These are phyloP conservation scores for Platypus cylindrus DNA, from an alignment of 2,888 invertebrate genomes.

Conservation along the genomic window DNA sequence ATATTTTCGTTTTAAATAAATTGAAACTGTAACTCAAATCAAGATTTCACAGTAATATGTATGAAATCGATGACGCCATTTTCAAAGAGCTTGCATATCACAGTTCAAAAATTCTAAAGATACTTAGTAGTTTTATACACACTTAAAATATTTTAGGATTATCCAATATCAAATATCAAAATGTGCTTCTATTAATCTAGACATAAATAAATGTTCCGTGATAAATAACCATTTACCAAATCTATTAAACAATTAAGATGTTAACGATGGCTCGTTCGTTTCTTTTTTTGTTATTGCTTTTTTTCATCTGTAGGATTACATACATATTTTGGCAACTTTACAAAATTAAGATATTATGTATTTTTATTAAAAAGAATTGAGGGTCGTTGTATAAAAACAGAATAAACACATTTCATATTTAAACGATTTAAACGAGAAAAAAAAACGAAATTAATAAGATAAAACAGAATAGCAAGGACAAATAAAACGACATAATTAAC, in stretches of 20 bases:
- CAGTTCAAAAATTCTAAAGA: too few species aligned
- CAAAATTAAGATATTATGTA: conserved; percentile 11
- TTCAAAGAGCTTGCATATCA: too few species aligned
- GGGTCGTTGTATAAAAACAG: conserved; percentile 3
- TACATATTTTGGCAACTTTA: conserved; percentile 9
- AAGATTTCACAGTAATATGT: too few species aligned
- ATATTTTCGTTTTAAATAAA: too few species aligned
- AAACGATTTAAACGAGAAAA: too few species aligned
- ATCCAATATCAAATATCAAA: conserved; percentile 7
- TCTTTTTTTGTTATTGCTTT: too few species aligned
- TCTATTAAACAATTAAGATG: conserved; percentile 14
- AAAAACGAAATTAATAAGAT: too few species aligned
- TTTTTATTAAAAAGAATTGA: not conserved
- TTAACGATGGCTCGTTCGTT: conserved; percentile 11
- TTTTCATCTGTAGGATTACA: too few species aligned
- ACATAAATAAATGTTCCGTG: conserved; percentile 15
- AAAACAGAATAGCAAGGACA: too few species aligned
- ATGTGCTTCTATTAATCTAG: conserved; percentile 11
- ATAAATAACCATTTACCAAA: conserved; percentile 15
- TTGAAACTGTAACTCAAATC: too few species aligned
- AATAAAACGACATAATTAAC: too few species aligned
- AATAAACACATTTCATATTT: not conserved
- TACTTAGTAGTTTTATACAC: conserved; percentile 7
- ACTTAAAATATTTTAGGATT: conserved; percentile 9
- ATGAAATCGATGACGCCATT: too few species aligned